These are phyloP conservation scores for Tetrapedia diversipes DNA, from an alignment of 2,888 invertebrate species.

Conservation along the genomic window DNA sequence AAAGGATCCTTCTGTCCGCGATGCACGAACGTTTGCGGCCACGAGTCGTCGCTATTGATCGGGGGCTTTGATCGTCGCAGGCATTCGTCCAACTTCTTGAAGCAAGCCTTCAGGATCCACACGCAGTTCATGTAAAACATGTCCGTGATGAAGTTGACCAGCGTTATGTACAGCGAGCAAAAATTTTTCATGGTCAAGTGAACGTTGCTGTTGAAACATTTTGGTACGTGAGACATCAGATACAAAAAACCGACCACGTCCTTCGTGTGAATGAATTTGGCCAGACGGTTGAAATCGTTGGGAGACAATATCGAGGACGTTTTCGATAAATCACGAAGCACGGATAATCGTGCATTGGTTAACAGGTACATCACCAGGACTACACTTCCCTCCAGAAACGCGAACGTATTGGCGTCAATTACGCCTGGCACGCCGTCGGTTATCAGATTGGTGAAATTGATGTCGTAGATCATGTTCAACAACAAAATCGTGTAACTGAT, in stretches of 20 bases:
- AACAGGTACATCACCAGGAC: constrained; percentile 49
- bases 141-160: constrained; percentile 66
- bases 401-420: fast-evolving
- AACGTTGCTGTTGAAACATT: constrained; percentile 17
- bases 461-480: constrained; percentile 57
- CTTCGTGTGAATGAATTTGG: constrained; percentile 68
- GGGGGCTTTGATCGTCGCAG: constrained; percentile 60
- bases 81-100: constrained; percentile 67
- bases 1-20: constrained; percentile 68
- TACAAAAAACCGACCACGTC: constrained; percentile 66
- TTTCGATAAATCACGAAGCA: constrained; percentile 58
- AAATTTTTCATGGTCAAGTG: fast-evolving
- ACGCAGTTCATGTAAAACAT: constrained; percentile 72
- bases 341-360: constrained; percentile 42
- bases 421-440: fast-evolving
- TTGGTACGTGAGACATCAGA: constrained; percentile 57
- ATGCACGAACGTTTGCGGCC: background rate
- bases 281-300: constrained; percentile 57
- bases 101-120: constrained; percentile 68
- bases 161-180: constrained; percentile 48
- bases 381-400: constrained; percentile 10
- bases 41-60: constrained; percentile 54
- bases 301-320: constrained; percentile 61
- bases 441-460: constrained; percentile 34
- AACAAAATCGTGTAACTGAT: constrained; percentile 25